phyloP scores from a whole-genome alignment of 2,113 vertebrate species.

The Pleuronectes platessa region DNA sequence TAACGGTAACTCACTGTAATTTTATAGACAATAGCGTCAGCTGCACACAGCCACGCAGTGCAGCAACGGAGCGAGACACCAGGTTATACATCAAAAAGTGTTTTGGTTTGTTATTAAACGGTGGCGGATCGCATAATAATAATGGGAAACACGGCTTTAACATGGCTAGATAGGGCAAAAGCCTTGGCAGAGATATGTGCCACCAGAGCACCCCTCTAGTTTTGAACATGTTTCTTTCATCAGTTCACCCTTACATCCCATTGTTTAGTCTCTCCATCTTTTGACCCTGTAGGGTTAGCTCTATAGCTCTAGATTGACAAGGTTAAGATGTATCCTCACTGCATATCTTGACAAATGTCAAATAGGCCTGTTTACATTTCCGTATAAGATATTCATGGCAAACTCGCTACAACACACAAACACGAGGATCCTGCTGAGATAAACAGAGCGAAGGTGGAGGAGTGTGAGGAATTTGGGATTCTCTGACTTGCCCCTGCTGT shows the following conservation, averaged over 20 bases:
- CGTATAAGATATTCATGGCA: constrained; percentile 23
- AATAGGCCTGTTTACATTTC: constrained; percentile 10
- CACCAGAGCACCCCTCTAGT: too few relatives aligned
- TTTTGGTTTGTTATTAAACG: too few relatives aligned
- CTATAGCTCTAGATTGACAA: neutral
- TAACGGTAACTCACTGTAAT: too few relatives aligned
- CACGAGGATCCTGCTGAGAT: constrained; percentile 31
- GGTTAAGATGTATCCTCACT: constrained; percentile 9
- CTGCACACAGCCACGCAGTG: too few relatives aligned
- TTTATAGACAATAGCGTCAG: too few relatives aligned
- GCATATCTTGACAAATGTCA: neutral
- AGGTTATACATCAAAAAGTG: too few relatives aligned
- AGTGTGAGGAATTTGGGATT: constrained; percentile 46
- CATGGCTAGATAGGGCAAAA: too few relatives aligned
- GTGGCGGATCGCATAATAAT: too few relatives aligned
- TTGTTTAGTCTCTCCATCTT: constrained; percentile 9
- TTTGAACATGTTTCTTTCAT: constrained; percentile 21
- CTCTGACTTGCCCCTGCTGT: constrained; percentile 24
- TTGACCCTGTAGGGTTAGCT: constrained; percentile 16
- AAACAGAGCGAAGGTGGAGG: constrained; percentile 35
- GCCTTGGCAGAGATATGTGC: too few relatives aligned
- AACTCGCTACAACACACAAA: constrained; percentile 37
- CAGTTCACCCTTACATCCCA: neutral
- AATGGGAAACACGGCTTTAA: too few relatives aligned
- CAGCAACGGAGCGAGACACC: too few relatives aligned